phyloP scores from a whole-genome alignment of 2,888 invertebrate genomes.

The Zaprionus bogoriensis region DNA sequence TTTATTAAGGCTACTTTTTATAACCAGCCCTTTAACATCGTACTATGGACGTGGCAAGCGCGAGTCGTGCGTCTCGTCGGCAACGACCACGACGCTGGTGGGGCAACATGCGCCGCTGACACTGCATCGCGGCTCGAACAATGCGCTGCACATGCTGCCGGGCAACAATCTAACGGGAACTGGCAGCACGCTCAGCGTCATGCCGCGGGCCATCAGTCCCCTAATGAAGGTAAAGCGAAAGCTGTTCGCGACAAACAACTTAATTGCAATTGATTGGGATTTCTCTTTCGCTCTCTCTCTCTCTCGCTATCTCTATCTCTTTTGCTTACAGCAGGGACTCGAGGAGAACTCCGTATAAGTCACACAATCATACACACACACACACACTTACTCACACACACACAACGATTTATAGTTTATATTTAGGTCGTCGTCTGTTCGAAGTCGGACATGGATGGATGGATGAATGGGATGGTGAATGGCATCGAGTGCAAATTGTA shows the following conservation, averaged over 20 bases:
- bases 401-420: background rate
- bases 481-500: constrained; percentile 28
- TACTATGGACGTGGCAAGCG: constrained; percentile 86
- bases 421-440: background rate
- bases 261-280: constrained; percentile 7
- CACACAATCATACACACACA: background rate
- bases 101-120: constrained; percentile 81
- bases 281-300: background rate
- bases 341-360: constrained; percentile 82
- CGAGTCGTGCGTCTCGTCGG: constrained; percentile 91
- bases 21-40: constrained; percentile 86
- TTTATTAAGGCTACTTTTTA: constrained; percentile 34
- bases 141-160: constrained; percentile 80
- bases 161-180: constrained; percentile 43
- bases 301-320: no score
- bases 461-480: no score
- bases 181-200: constrained; percentile 67
- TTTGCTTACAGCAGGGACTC: constrained; percentile 76
- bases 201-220: constrained; percentile 82
- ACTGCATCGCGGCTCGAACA: constrained; percentile 82
- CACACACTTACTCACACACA: background rate
- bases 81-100: constrained; percentile 90
- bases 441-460: background rate
- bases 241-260: background rate
- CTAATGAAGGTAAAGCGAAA: constrained; percentile 81